Percentiles rank a stretch among this genome's conserved stretches.
phyloP scores from a whole-genome alignment of 2,888 invertebrate genomes.

The Polyploca ridens region DNA sequence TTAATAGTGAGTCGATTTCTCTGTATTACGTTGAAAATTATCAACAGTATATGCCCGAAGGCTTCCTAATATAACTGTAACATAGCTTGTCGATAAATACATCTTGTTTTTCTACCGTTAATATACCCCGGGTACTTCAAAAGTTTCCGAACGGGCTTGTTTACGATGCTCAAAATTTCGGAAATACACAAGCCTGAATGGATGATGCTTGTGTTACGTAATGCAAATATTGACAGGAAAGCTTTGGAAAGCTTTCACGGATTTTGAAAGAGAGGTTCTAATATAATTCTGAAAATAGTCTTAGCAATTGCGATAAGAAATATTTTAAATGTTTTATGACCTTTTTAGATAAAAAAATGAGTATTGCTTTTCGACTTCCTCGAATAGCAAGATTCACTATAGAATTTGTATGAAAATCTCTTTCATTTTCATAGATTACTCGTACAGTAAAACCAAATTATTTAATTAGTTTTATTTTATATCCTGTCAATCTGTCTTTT shows the following conservation, averaged over 20 bases:
- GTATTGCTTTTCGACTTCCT: no score
- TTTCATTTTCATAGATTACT: no score
- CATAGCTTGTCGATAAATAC: not conserved
- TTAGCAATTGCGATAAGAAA: not conserved
- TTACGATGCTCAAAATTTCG: constrained; percentile 4
- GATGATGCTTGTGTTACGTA: not conserved
- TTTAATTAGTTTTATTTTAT: no score
- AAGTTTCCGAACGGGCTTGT: not conserved
- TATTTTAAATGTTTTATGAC: no score
- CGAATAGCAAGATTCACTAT: no score
- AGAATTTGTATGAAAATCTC: no score
- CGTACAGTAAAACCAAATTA: no score
- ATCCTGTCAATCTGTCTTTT: no score
- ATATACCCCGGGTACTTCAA: not conserved
- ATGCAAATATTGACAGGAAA: not conserved
- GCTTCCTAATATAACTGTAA: not conserved
- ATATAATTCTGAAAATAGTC: not conserved
- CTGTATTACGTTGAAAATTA: not conserved
- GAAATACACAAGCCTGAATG: not conserved
- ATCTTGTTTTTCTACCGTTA: constrained; percentile 2
- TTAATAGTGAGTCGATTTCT: not conserved
- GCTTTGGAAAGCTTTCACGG: not conserved
- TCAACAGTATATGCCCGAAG: not conserved
- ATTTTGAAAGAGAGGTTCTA: not conserved
- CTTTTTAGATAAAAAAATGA: no score